Base-by-base conservation (phyloP, 1,140 invertebrate genomes). In the Onthophagus taurus region DNA sequence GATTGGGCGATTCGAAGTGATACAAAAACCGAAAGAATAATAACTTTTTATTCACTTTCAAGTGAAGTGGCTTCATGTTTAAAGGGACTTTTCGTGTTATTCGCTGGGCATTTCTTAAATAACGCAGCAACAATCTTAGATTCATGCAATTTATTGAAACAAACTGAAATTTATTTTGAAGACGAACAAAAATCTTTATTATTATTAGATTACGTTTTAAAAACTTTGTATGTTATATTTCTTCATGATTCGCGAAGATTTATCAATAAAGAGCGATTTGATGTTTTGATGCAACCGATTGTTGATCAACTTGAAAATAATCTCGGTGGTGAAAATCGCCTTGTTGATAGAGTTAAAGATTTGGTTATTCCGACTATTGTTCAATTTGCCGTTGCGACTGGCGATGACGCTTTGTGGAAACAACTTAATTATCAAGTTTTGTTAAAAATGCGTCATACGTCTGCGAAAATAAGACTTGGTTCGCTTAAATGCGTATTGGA, bases 221-320 rank as follows among this genome's bases (percentile, higher is more conserved):
- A 77, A 52, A 89, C 85, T 11, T 62, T 95, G 1, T 19, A 55
- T 9, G 26, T 78, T 30, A 80, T 91, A 0, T 94, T 91, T 58
- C 63, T 80, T 38, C 83, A 92, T 57, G 88, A 92, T 60, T 82
- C 75, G 38, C 76, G 80, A 29, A 81, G 80, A 53, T 92, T 93
- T 57, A 65, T 93, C 0, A 92, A 81, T 57, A 81, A 84, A 54
- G 87, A 91, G 45, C 67, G 83, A 42, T 94, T 93, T 65, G 78
- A 89, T 37, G 72, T 76, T 0, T 59, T 97, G 1, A 81, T 90
- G 77, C 78, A 83, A 50, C 87, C 87, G 0, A 64, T 97, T 2
- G 83, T 94, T 0, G 85, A 94, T 67, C 89, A 94, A 68, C 58
- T 90, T 31, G 89, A 93, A 59, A 94, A 94, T 60, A 71, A 70